Base-by-base conservation (phyloP, 2,888 invertebrate genomes). In the Griposia aprilina region DNA sequence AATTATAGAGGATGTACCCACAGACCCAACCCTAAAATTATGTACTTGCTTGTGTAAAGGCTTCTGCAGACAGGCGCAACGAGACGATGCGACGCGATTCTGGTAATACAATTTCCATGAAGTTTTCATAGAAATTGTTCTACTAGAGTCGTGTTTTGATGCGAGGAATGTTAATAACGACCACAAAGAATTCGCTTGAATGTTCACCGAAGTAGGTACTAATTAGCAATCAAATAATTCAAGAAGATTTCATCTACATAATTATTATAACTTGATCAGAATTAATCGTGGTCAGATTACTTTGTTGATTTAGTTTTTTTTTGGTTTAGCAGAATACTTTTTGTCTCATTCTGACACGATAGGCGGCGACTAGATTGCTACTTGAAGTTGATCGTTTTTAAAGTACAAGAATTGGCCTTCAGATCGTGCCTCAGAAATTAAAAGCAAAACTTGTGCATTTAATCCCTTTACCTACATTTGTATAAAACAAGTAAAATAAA, bases 1-100 rank as follows among this genome's bases (percentile, higher is more conserved):
- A 80, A 80, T 81, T 81, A 74, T 80, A 81, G 11, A 36, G 26
- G 13, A 60, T 48, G 15, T 69, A 55, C 70, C 69, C 45, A 69
- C 69, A 50, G 8, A 60, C 6, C 36, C 48, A n/a, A 48, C 79
- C 66, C 74, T 26, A 20, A 20, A 10, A 52, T 62, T 52, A 30
- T 30, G 0, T 55, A n/a, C 5, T 8, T 45, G 4, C 4, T 0
- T 41, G 30, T n/a, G n/a, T 30, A 60, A 60, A 60, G 8, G 20
- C 60, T 30, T 8, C n/a, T 10, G 30, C 30, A 30, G 8, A 30
- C 2, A 17, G 30, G 10, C 17, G 30, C 8, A 20, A 30, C 36
- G 20, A 20, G 36, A 11, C 3, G 0, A 13, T 13, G n/a, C n/a
- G n/a, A 5, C 17, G 8, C 26, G 17, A 26, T 59, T 26, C 26